Percentiles rank a stretch among this genome's conserved stretches.
Conservation (phyloP, 2,888 invertebrate species). For the Ptilodon capucinus region DNA sequence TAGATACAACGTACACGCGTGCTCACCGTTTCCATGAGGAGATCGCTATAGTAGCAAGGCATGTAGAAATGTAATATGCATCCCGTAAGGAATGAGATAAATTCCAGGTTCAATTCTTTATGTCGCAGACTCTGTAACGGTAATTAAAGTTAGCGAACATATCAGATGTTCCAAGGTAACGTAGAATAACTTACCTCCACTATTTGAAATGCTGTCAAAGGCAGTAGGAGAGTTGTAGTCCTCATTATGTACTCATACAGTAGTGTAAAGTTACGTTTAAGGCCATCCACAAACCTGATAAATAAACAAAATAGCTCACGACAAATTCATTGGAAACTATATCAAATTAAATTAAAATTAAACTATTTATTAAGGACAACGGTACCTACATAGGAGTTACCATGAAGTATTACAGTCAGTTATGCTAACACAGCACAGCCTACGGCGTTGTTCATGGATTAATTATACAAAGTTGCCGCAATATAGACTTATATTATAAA, state of each 20-base stretch:
- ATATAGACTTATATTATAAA: no score
- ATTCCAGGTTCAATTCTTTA: constrained; percentile 51
- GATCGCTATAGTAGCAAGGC: constrained; percentile 64
- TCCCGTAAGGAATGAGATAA: constrained; percentile 47
- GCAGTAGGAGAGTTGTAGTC: constrained; percentile 54
- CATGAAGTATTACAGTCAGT: no score
- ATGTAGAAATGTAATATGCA: constrained; percentile 52
- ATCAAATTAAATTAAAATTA: no score
- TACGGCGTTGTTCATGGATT: no score
- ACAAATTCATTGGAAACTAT: no score
- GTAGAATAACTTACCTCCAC: constrained; percentile 43
- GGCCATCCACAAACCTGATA: constrained; percentile 47
- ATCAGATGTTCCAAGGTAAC: no score
- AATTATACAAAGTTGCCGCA: no score
- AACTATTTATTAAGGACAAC: no score
- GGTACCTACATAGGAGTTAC: no score
- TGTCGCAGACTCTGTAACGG: constrained; percentile 47
- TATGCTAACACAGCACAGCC: no score
- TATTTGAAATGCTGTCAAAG: constrained; percentile 60
- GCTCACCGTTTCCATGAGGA: constrained; percentile 61
- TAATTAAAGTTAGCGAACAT: not conserved
- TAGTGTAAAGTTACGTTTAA: constrained; percentile 43
- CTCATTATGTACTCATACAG: constrained; percentile 65
- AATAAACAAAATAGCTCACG: no score
- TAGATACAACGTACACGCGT: not conserved